Base-by-base conservation (phyloP, 2,888 invertebrate species). In the Trachelus stipa region DNA sequence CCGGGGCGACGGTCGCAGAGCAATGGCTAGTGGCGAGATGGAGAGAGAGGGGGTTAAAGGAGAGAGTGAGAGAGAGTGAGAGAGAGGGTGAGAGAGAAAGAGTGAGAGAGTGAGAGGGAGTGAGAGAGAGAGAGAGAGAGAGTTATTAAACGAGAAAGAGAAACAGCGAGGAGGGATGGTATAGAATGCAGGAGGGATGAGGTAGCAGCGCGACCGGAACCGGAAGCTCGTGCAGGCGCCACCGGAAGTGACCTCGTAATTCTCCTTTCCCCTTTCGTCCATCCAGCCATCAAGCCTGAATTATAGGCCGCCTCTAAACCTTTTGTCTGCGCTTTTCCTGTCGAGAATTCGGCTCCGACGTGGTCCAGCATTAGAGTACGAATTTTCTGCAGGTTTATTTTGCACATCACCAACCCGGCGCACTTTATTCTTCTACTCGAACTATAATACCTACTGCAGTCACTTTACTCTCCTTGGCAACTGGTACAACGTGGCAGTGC, bases 221-320 rank as follows among this genome's bases (percentile, higher is more conserved):
- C 90, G 91, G 91, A 91, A 90, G 90, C 89, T 90, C 89, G 90
- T 88, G 88, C 90, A 90, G 89, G 89, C 90, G 88, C 90, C 90
- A 91, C 88, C 89, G 91, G 91, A 91, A 90, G 90, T 90, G 90
- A 91, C 91, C 91, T 89, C 91, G 91, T 91, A 91, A 91, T 91
- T 91, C 90, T 90, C 90, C 87, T 87, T 89, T 88, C 88, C 83
- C 81, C 80, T 81, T 78, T 79, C 81, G 87, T 85, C 87, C 84
- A 83, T 88, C 88, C 86, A 87, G 83, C 89, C 88, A 90, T 90
- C 90, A 90, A 87, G 85, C 85, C 87, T 90, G 90, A 90, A 90
- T 90, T 91, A 90, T 90, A 90, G 90, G 88, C 89, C 84, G 85
- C 86, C 86, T 88, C 86, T 86, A 89, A 90, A 89, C 89, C 90